Percentiles rank a stretch among this genome's conserved stretches.
Conservation (phyloP, 2,888 invertebrate species). For the Himalopsyche tibetana region DNA sequence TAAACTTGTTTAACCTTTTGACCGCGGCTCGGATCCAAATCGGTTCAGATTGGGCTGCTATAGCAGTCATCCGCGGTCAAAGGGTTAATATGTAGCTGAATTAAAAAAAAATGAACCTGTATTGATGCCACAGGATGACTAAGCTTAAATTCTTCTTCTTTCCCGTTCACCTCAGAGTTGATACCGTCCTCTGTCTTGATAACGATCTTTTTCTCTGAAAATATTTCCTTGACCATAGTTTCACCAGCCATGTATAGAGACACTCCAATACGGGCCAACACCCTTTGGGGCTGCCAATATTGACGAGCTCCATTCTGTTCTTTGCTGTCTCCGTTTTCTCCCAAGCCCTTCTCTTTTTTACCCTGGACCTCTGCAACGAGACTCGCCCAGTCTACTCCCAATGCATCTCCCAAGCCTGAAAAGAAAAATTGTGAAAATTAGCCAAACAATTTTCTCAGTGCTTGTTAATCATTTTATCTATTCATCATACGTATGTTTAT, state of each 20-base stretch:
- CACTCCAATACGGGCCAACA: constrained; percentile 88
- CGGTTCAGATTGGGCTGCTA: too few species aligned
- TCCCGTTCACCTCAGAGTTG: constrained; percentile 67
- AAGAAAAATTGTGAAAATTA: neutral
- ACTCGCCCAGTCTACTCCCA: constrained; percentile 97
- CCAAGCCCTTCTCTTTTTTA: constrained; percentile 74
- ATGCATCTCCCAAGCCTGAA: constrained; percentile 88
- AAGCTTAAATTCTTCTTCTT: constrained; percentile 70
- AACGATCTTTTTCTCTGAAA: constrained; percentile 70
- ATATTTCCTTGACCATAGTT: constrained; percentile 71
- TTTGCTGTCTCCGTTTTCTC: constrained; percentile 69
- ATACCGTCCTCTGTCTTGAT: constrained; percentile 68
- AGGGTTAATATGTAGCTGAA: too few species aligned
- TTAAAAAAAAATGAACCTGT: constrained; percentile 70
- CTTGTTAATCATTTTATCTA: too few species aligned
- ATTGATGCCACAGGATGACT: constrained; percentile 78
- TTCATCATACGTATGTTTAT: too few species aligned
- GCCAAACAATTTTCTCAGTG: too few species aligned
- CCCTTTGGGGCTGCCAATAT: constrained; percentile 88
- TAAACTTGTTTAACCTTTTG: too few species aligned
- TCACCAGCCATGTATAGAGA: constrained; percentile 87
- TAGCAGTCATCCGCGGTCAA: too few species aligned
- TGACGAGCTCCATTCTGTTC: constrained; percentile 80
- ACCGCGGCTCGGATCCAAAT: too few species aligned
- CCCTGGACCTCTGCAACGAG: constrained; percentile 86